These are phyloP conservation scores for Torymus texanus DNA, from an alignment of 2,888 invertebrate genomes.

Conservation along the genomic window DNA sequence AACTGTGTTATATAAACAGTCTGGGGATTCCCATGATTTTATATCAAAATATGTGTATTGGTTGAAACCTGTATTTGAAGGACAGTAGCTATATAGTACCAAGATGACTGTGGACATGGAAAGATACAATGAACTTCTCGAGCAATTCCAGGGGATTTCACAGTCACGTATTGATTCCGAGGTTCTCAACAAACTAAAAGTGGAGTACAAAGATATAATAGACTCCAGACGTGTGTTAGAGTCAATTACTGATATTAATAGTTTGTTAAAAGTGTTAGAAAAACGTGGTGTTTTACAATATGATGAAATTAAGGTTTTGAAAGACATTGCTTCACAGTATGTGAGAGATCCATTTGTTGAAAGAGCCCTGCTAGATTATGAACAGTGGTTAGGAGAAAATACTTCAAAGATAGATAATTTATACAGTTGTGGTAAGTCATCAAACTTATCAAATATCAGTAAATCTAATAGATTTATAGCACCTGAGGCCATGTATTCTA, in stretches of 20 bases:
- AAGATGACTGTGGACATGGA: slow-evolving; percentile 32
- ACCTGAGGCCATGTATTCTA: background rate
- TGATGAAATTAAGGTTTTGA: slow-evolving; percentile 61
- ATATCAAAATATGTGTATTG: slow-evolving; percentile 3
- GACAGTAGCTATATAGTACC: background rate
- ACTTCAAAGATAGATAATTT: slow-evolving; percentile 43
- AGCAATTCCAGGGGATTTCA: slow-evolving; percentile 13
- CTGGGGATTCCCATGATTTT: slow-evolving; percentile 29
- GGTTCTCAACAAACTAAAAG: slow-evolving; percentile 59
- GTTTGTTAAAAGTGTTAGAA: slow-evolving; percentile 64
- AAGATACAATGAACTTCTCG: slow-evolving; percentile 20
- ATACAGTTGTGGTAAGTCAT: slow-evolving; percentile 50
- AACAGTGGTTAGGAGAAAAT: slow-evolving; percentile 49
- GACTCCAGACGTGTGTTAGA: slow-evolving; percentile 63
- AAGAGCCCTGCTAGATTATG: slow-evolving; percentile 60
- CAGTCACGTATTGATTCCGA: slow-evolving; percentile 14
- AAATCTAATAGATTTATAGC: slow-evolving; percentile 7
- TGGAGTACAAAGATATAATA: slow-evolving; percentile 59
- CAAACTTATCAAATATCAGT: slow-evolving; percentile 29
- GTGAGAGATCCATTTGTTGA: slow-evolving; percentile 56
- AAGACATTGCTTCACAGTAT: slow-evolving; percentile 60
- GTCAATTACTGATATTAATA: slow-evolving; percentile 60
- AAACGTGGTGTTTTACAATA: slow-evolving; percentile 63
- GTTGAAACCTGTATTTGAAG: background rate
- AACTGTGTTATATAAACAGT: background rate